A percentile compares a stretch with the other conserved stretches of the same genome.
Evolutionary conservation across 1,140 invertebrate species (phyloP).

Genomic region (Papilio polyxenes): DNA sequence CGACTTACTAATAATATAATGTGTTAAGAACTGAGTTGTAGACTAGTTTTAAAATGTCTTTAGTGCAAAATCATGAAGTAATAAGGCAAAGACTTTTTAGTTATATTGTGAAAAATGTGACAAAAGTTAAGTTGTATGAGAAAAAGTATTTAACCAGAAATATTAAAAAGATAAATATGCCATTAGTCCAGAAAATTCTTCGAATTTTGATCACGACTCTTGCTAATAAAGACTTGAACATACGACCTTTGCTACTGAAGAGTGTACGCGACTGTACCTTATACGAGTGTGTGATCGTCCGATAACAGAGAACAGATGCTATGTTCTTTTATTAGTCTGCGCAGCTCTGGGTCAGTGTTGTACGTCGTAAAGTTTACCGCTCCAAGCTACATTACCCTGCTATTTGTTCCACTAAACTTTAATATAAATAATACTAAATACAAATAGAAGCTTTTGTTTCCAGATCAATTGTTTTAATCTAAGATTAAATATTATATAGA

Average conservation of each 20-base stretch:
- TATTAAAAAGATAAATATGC: background rate
- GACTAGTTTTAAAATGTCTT: too few relatives aligned
- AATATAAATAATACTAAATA: constrained; percentile 9
- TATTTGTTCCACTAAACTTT: constrained; percentile 5
- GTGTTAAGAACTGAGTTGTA: too few relatives aligned
- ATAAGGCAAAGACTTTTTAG: too few relatives aligned
- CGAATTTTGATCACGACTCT: background rate
- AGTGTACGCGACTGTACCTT: background rate
- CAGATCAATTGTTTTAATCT: background rate
- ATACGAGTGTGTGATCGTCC: constrained; percentile 18
- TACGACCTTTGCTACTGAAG: background rate
- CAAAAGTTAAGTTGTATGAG: too few relatives aligned
- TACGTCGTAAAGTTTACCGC: constrained; percentile 3
- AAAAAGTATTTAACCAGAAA: background rate
- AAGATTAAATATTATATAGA: too few relatives aligned
- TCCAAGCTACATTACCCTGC: background rate
- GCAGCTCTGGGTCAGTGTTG: constrained; percentile 18
- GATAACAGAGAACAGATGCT: constrained; percentile 39
- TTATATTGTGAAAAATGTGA: too few relatives aligned
- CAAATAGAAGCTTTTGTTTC: background rate
- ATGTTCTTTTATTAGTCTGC: constrained; percentile 29
- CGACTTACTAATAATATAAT: too few relatives aligned
- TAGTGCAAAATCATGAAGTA: too few relatives aligned
- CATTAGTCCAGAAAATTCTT: too few relatives aligned
- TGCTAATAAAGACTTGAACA: background rate